Base-by-base conservation (phyloP, 2,888 invertebrate species). In the Herminia tarsipennalis region DNA sequence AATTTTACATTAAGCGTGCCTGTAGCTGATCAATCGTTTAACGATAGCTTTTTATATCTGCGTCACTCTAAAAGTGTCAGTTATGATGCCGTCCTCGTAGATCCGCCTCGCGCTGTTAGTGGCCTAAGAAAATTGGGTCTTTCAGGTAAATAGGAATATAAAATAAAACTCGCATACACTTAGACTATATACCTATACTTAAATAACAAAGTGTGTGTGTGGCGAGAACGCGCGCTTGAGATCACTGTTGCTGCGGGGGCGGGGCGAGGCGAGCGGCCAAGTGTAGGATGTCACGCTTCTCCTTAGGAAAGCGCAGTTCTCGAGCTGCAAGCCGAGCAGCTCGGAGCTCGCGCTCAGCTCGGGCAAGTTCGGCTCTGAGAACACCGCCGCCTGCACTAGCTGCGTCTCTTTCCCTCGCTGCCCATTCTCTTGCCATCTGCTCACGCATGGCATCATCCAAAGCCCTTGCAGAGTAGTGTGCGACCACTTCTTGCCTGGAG, bases 361-460 rank as follows among this genome's bases (percentile, higher is more conserved):
- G 93, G 38, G 95, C 94, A 51, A 98, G 89, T 83, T 98, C 98
- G 56, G 95, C 93, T 1, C 95, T 93, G 35, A 98, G 93, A 39
- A 97, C 94, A 0, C 96, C 76, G 17, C 82, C 80, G 17, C 78
- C 81, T 9, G 74, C 59, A 5, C 77, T 67, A 17, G 77, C 70
- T 20, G 86, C 83, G 36, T 88, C 88, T 3, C 86, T 68, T 56
- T 87, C 87, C 22, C 96, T 92, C 5, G 97, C 96, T 45, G 98
- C 97, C 98, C 98, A 98, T 83, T 98, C 98, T 37, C 98, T 92
- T 8, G 98, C 98, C 98, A 98, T 98, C 88, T 97, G 97, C 49
- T 97, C 97, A 54, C 98, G 94, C 98, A 98, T 98, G 78, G 97
- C 97, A 76, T 98, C 98, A 76, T 98, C 98, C 16, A 98, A 92